Conservation (phyloP, 2,113 vertebrate species). For the Furnarius figulus region DNA sequence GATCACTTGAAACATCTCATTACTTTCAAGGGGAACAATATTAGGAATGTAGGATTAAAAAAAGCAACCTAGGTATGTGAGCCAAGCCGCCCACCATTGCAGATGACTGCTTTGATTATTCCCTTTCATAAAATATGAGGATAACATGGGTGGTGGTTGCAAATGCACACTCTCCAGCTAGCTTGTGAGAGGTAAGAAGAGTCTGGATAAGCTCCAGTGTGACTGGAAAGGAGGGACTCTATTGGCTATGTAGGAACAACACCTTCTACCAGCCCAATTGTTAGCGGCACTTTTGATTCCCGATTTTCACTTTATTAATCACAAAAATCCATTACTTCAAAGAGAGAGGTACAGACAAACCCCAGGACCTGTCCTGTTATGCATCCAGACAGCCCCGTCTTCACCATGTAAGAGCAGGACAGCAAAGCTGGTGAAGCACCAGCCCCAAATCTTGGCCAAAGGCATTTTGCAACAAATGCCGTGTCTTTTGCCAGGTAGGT, state of each 20-base stretch:
- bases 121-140: background rate
- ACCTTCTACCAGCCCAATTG: background rate
- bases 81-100: background rate
- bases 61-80: background rate
- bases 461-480: background rate
- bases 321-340: background rate
- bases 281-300: background rate
- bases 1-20: background rate
- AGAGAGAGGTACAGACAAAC: background rate
- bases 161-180: background rate
- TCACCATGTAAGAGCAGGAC: background rate
- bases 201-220: background rate
- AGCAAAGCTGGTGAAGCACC: background rate
- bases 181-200: background rate
- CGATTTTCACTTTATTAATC: background rate
- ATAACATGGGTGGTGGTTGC: background rate
- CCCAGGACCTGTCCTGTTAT: rapidly evolving
- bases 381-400: background rate
- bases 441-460: background rate
- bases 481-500: background rate
- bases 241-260: background rate
- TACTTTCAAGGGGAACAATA: background rate
- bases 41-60: background rate
- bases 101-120: background rate
- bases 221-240: background rate